Base-by-base conservation (phyloP, 2,113 vertebrate species). In the Astur gentilis region DNA sequence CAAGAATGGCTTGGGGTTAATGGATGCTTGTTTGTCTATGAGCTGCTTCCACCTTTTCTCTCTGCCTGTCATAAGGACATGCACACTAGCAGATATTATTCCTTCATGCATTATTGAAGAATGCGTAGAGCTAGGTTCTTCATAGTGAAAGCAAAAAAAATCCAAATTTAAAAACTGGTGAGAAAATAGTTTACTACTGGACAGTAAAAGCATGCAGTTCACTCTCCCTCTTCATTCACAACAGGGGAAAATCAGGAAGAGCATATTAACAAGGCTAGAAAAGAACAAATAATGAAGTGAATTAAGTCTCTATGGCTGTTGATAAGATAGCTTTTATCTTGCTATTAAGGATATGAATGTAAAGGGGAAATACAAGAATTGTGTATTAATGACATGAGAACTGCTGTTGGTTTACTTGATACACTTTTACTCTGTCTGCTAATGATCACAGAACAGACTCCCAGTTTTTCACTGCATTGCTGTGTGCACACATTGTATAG, bases 401-500 rank as follows among this genome's bases (percentile, higher is more conserved):
- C 26, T 58, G 78, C 64, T 71, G 36, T 40, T 55, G 47, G 34
- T 42, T 58, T 64, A 6, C 45, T 23, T 6, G 22, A 38, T 16
- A 21, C 26, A 2, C 18, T 32, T 38, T 14, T 19, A 55, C 31
- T 42, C 61, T 49, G 32, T 66, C 16, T 47, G 1, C 55, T 55
- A 32, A 5, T 7, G 44, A 45, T 27, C 21, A 52, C 11, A 3
- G 52, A 29, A 4, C 1, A 9, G 9, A 36, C 32, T 45, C 55
- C 12, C 64, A 16, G 50, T 0, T 34, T 20, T 25, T 45, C 50
- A 32, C 31, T 57, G 69, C 70, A 23, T 16, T 34, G 61, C 55
- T 45, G 50, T 5, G 36, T 34, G 65, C 72, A 14, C 83, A 31
- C 38, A 31, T 40, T 3, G 9, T 1, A 7, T 1, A 3, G 1